Conservation (phyloP, 1,140 invertebrate genomes). For the Rhyzopertha dominica region DNA sequence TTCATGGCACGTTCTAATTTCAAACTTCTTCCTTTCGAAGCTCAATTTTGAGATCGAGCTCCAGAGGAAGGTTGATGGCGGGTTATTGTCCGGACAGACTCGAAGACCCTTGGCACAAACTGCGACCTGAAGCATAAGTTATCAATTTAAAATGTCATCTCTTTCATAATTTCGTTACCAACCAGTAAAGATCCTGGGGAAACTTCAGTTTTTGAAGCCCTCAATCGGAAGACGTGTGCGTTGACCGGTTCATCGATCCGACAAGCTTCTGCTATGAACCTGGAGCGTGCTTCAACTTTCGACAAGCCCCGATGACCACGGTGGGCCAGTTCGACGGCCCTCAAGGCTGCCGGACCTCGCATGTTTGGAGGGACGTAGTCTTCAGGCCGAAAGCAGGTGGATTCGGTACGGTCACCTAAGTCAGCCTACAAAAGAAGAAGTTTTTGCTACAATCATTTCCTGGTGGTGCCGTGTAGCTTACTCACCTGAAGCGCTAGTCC, state of each 20-base stretch:
- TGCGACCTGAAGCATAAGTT: no score
- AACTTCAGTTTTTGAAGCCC: slow-evolving; percentile 73
- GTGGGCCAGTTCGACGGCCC: slow-evolving; percentile 57
- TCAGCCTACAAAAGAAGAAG: slow-evolving; percentile 90
- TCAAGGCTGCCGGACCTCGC: slow-evolving; percentile 58
- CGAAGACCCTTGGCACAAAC: slow-evolving; percentile 83
- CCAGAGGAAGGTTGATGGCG: slow-evolving; percentile 77
- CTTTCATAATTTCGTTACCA: no score
- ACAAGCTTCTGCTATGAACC: slow-evolving; percentile 86
- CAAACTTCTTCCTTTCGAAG: slow-evolving; percentile 95
- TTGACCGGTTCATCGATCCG: slow-evolving; percentile 81
- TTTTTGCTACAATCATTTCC: no score
- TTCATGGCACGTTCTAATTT: slow-evolving; percentile 82
- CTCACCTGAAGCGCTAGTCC: no score
- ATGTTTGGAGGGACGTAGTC: slow-evolving; percentile 63
- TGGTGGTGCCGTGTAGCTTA: no score
- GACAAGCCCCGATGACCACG: slow-evolving; percentile 63
- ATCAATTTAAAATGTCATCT: no score
- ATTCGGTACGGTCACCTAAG: slow-evolving; percentile 64
- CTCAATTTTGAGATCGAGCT: slow-evolving; percentile 88
- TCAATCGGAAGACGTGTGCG: slow-evolving; percentile 84
- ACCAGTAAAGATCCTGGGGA: slow-evolving; percentile 67
- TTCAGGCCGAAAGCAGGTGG: slow-evolving; percentile 71
- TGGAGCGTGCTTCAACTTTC: slow-evolving; percentile 70
- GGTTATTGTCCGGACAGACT: slow-evolving; percentile 67